A percentile compares a stretch with the other conserved stretches of the same genome.
These are phyloP conservation scores for rabbit (Oryctolagus cuniculus) DNA, from an alignment of 2,113 vertebrate species.

Conservation along the genomic window mOryCun1.1 NC_091440.1:43347001-43347500, in stretches of 20 bases:
- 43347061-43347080: not conserved
- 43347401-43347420: conserved; percentile 80
- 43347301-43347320: conserved; percentile 76
- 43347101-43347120: not conserved
- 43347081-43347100: not conserved
- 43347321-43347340: conserved; percentile 76
- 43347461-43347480: conserved; percentile 81
- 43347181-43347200: conserved; percentile 65
- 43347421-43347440: conserved; percentile 80
- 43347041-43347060: not conserved
- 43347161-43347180: conserved; percentile 7
- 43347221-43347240: conserved; percentile 75
- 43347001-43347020: not conserved
- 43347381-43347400: conserved; percentile 84
- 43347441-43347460: conserved; percentile 81
- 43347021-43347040: conserved; percentile 3
- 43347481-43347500: conserved; percentile 78
- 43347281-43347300: conserved; percentile 83
- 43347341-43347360: conserved; percentile 74
- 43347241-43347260: conserved; percentile 82
- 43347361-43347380: conserved; percentile 77
- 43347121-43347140: not conserved
- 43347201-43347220: conserved; percentile 73
- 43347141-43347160: not conserved
- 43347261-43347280: conserved; percentile 82